Percentiles rank a stretch among this genome's conserved stretches.
These are phyloP conservation scores for Lepeophtheirus salmonis DNA, from an alignment of 1,140 invertebrate genomes.

Conservation along the genomic window DNA sequence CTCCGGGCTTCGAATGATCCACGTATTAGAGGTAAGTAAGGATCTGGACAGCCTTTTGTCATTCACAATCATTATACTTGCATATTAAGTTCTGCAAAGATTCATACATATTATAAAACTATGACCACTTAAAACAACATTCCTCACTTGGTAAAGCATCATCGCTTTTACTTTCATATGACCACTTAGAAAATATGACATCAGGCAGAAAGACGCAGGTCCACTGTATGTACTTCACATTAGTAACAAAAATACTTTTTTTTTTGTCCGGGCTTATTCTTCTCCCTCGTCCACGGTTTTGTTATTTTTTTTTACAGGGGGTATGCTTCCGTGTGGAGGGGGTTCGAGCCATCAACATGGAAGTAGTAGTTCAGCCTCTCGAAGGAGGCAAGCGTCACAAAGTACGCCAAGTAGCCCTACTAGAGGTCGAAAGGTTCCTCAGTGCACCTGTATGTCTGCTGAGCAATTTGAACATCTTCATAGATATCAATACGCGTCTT, in stretches of 20 bases:
- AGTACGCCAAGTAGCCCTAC: slow-evolving; percentile 4
- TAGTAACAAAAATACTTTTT: no score
- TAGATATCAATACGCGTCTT: slow-evolving; percentile 2
- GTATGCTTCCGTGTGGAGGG: not conserved
- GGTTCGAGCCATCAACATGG: not conserved
- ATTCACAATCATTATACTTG: no score
- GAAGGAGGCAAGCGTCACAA: slow-evolving; percentile 8
- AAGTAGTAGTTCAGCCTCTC: not conserved
- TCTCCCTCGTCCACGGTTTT: not conserved
- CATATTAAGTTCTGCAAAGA: no score
- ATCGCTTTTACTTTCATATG: no score
- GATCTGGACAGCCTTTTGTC: not conserved
- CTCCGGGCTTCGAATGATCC: slow-evolving; percentile 55
- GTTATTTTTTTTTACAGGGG: not conserved
- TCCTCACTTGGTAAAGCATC: no score
- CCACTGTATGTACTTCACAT: no score
- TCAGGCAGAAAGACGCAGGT: no score
- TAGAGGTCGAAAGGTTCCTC: not conserved
- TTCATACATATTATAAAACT: no score
- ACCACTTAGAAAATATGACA: no score
- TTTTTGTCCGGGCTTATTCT: no score
- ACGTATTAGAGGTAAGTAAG: slow-evolving; percentile 43
- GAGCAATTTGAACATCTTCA: slow-evolving; percentile 3
- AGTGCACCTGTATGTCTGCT: slow-evolving; percentile 12
- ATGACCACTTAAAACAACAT: no score